Evolutionary conservation across 2,888 invertebrate species (phyloP).

Genomic region (Diadegma fenestrale): DNA sequence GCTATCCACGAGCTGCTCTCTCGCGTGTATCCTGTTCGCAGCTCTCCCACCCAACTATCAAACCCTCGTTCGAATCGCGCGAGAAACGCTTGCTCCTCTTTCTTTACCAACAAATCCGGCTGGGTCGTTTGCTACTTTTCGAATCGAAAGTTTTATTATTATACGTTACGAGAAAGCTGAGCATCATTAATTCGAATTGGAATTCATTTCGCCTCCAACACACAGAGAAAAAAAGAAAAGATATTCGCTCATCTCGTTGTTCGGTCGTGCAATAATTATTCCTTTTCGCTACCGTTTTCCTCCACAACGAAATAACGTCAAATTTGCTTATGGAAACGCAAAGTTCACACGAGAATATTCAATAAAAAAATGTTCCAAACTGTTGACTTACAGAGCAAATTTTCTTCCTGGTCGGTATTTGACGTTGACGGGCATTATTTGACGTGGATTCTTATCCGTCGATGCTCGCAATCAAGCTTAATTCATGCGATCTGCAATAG

Average conservation of each 20-base stretch:
- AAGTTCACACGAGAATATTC: neutral
- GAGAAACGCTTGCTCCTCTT: constrained; percentile 18
- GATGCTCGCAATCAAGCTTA: neutral
- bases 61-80: neutral
- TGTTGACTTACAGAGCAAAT: neutral
- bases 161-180: constrained; percentile 7
- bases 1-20: constrained; percentile 71
- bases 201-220: neutral
- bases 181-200: neutral
- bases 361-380: neutral
- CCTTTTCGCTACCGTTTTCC: neutral
- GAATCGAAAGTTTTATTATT: constrained; percentile 4
- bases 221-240: neutral
- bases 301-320: neutral
- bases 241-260: neutral
- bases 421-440: neutral
- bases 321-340: neutral
- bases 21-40: neutral
- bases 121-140: constrained; percentile 15
- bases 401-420: neutral
- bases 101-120: neutral
- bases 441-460: neutral
- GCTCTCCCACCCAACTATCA: neutral
- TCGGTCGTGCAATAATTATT: neutral
- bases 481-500: neutral